Evolutionary conservation across 2,888 invertebrate species (phyloP).

Genomic region (Trileptium ribeirensis): DNA sequence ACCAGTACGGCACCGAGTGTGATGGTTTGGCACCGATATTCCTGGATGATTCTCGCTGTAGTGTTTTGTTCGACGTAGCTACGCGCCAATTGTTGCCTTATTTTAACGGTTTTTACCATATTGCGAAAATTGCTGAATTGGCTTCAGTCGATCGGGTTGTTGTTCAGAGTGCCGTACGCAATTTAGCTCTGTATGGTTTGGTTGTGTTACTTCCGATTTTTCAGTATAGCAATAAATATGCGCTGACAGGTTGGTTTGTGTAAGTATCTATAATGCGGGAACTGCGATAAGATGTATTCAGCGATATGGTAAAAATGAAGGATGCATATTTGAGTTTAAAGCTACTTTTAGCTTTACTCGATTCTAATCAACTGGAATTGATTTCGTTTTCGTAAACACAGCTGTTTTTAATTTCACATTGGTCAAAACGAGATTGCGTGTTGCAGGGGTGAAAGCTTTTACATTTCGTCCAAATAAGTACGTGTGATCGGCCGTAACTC

Average conservation of each 20-base stretch:
- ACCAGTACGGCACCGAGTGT: not conserved
- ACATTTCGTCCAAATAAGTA: too few species aligned
- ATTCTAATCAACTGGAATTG: too few species aligned
- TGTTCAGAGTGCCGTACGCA: slow-evolving; percentile 26
- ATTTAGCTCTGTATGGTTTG: slow-evolving; percentile 45
- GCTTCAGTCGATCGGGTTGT: slow-evolving; percentile 12
- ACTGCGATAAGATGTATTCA: too few species aligned
- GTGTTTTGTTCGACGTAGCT: not conserved
- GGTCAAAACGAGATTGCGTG: too few species aligned
- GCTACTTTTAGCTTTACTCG: too few species aligned
- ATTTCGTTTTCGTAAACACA: too few species aligned
- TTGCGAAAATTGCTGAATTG: slow-evolving; percentile 14
- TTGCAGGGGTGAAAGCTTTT: too few species aligned
- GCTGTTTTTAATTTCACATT: too few species aligned
- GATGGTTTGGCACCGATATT: not conserved
- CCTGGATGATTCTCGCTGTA: not conserved
- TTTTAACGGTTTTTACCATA: slow-evolving; percentile 17
- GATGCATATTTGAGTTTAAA: too few species aligned
- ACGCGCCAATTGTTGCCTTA: not conserved
- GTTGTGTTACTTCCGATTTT: slow-evolving; percentile 46
- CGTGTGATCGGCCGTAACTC: too few species aligned
- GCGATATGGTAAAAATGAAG: too few species aligned
- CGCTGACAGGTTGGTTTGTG: slow-evolving; percentile 44
- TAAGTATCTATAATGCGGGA: too few species aligned
- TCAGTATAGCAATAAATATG: slow-evolving; percentile 46